Conservation (phyloP, 2,113 vertebrate species). For the Ciconia boyciana region DNA sequence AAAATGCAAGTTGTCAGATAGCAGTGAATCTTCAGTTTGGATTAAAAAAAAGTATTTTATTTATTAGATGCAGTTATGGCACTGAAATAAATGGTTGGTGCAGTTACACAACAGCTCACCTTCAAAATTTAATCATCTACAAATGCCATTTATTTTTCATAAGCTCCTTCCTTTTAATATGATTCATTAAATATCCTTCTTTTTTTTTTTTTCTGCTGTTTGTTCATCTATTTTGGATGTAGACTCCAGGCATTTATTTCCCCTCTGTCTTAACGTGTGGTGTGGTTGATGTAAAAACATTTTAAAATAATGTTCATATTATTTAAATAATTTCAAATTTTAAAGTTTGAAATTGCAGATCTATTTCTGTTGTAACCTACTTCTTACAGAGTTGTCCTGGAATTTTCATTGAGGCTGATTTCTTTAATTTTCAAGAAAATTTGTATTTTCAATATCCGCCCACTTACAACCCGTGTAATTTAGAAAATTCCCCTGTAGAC, state of each 20-base stretch:
- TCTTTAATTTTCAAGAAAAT: background rate
- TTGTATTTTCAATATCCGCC: background rate
- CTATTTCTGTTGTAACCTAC: background rate
- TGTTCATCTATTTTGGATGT: background rate
- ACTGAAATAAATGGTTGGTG: conserved; percentile 33
- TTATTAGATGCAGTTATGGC: conserved; percentile 12
- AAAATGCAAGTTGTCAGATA: background rate
- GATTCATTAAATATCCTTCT: background rate
- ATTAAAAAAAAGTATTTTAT: background rate
- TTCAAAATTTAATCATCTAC: conserved; percentile 52
- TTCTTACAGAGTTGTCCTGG: background rate
- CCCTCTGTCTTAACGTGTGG: background rate
- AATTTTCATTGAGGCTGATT: background rate
- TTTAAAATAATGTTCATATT: background rate
- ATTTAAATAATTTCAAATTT: background rate
- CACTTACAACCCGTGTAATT: background rate
- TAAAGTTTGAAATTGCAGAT: background rate
- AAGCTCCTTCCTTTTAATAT: background rate
- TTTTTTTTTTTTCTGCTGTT: background rate
- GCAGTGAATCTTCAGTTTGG: background rate
- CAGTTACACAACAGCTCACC: conserved; percentile 6
- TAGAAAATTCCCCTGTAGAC: background rate
- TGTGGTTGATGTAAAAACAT: background rate
- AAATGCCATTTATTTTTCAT: conserved; percentile 43
- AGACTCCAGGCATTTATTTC: background rate